Percentiles rank a stretch among this genome's conserved stretches.
Conservation (phyloP, 2,113 vertebrate genomes). For the Gulo gulo region DNA sequence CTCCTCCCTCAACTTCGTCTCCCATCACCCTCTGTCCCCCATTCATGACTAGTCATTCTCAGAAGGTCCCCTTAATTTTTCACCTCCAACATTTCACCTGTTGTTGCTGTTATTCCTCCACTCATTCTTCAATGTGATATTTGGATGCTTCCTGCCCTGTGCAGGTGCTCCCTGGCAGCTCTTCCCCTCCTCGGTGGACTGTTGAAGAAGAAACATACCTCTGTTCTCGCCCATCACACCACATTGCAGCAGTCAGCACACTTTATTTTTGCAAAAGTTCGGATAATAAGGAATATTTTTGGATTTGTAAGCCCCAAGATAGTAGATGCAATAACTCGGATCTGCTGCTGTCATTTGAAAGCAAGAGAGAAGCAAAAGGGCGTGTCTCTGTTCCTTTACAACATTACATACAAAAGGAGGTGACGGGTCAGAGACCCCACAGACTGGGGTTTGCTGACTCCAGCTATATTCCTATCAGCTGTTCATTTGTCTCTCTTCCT, state of each 20-base stretch:
- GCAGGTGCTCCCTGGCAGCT: neutral
- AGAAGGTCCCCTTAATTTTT: neutral
- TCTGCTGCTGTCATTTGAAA: neutral
- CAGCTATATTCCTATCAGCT: neutral
- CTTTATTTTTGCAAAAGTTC: neutral
- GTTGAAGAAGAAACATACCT: neutral
- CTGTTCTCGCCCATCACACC: neutral
- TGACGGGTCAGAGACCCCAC: neutral
- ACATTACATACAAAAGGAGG: neutral
- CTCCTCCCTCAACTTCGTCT: neutral
- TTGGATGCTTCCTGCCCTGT: neutral
- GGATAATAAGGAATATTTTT: neutral
- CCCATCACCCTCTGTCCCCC: neutral
- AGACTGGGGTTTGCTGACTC: neutral
- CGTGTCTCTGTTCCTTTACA: neutral
- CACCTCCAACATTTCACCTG: neutral
- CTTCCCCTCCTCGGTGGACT: neutral
- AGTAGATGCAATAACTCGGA: neutral
- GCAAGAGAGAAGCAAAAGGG: neutral
- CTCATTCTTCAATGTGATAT: fast-evolving
- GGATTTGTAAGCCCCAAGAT: neutral
- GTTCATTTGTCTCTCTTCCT: neutral
- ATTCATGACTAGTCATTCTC: neutral
- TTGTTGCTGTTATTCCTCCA: neutral
- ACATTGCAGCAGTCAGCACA: neutral